Evolutionary conservation across 1,140 invertebrate genomes (phyloP).

Genomic region (Dreissena rostriformis): DNA sequence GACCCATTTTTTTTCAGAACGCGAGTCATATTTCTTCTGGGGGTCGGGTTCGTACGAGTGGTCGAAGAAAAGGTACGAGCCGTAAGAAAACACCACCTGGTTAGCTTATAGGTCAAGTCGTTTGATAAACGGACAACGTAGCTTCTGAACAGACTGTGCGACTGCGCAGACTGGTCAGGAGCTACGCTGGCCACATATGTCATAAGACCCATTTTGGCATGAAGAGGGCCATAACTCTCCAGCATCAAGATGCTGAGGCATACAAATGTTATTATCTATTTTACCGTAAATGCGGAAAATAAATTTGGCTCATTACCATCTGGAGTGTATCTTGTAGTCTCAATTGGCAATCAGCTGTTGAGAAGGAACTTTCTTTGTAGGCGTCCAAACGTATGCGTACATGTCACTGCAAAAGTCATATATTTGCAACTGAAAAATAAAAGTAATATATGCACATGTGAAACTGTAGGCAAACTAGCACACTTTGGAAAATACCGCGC

Average conservation of each 20-base stretch:
- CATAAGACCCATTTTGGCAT: not conserved
- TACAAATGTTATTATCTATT: too few species aligned
- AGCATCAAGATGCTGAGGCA: not conserved
- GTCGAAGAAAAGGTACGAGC: conserved; percentile 77
- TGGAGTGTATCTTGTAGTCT: conserved; percentile 74
- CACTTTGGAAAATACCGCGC: too few species aligned
- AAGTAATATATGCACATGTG: not conserved
- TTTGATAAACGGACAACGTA: too few species aligned
- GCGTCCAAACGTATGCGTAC: conserved; percentile 74
- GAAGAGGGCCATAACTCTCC: not conserved
- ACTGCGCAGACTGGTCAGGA: not conserved
- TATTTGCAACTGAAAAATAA: not conserved
- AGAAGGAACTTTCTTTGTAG: conserved; percentile 73
- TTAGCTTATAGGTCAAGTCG: too few species aligned
- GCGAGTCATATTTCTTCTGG: conserved; percentile 72
- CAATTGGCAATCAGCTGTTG: conserved; percentile 71
- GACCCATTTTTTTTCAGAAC: too few species aligned
- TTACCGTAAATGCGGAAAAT: not conserved
- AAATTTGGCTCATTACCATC: not conserved
- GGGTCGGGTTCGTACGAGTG: conserved; percentile 79
- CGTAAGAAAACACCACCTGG: conserved; percentile 77
- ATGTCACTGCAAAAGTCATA: conserved; percentile 51
- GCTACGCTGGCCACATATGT: too few species aligned
- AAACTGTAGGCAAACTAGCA: not conserved
- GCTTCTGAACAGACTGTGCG: not conserved